Evolutionary conservation across 2,797 vertebrate genomes (phyloP).

Genomic region (Chrosomus eos): DNA sequence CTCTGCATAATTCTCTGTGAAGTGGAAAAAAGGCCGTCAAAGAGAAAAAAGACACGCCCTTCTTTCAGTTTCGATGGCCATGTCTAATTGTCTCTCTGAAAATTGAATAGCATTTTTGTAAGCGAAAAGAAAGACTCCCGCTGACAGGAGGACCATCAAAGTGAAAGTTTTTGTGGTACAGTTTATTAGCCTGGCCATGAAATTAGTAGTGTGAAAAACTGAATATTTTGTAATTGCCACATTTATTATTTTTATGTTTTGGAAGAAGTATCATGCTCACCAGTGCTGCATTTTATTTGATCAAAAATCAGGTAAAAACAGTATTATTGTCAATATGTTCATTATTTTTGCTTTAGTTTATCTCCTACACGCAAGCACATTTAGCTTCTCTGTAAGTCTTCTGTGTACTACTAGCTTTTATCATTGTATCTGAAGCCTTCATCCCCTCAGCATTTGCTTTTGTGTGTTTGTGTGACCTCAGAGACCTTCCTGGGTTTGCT

Average conservation of each 20-base stretch:
- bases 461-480: constrained; percentile 51
- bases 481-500: constrained; percentile 41
- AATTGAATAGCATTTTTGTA: constrained; percentile 76
- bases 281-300: not conserved
- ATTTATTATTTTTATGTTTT: not conserved
- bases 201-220: constrained; percentile 22
- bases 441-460: constrained; percentile 21
- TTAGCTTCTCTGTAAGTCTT: not conserved
- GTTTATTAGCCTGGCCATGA: constrained; percentile 39
- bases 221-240: too few species aligned
- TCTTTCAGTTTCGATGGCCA: constrained; percentile 72
- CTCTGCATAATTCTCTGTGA: constrained; percentile 69
- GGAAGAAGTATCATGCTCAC: too few species aligned
- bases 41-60: constrained; percentile 59
- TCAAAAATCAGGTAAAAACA: not conserved
- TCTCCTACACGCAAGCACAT: not conserved
- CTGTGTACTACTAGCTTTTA: constrained; percentile 4
- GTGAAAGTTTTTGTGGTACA: constrained; percentile 67
- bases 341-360: not conserved
- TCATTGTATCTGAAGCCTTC: constrained; percentile 19
- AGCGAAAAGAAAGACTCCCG: constrained; percentile 66
- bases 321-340: not conserved
- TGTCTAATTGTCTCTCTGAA: constrained; percentile 78
- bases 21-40: constrained; percentile 64
- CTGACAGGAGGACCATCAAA: constrained; percentile 73